Base-by-base conservation (phyloP, 1,140 invertebrate genomes). In the Sitodiplosis mosellana region DNA sequence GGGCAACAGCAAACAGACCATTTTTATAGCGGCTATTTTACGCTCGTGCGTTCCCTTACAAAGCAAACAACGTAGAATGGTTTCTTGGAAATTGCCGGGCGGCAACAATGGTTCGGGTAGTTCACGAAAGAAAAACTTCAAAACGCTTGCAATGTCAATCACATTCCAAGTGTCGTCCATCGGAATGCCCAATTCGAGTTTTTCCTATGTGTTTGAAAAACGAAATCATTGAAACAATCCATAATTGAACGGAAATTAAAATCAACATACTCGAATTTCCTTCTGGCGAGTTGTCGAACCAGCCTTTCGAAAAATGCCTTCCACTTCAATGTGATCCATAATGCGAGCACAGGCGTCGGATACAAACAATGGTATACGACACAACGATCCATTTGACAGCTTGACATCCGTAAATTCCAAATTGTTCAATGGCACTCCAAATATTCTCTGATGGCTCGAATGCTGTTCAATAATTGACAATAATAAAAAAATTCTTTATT, bases 291-390 rank as follows among this genome's bases (percentile, higher is more conserved):
- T 69, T 50, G 83, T 75, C 12, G 84, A 86, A 2, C 86, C 86
- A 51, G 83, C 82, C 67, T 87, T 89, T 22, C 87, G 70, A 57
- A 90, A 90, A 37, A 91, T 63, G 2, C 87, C 87, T 61, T 88
- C 85, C 20, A 76, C 73, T 33, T 74, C 71, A 22, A 80, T 69
- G 62, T 81, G 72, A 21, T 74, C 64, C 42, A 76, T 63, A 47
- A 89, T 71, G 56, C 76, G 74, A 18, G 72, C 66, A 53, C 80
- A 77, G 52, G 81, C 74, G 58, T 85, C 75, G 52, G 75, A 74
- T 1, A 90, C 71, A 59, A 88, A 78, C 53, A 71, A 69, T n/a
- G 86, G 84, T 12, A 87, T 72, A 60, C 78, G 72, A 37, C 86
- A 67, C 54, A 71, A 65, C 33, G 65, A 64, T 17, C 71, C 72